A percentile compares a stretch with the other conserved stretches of the same genome.
Evolutionary conservation across 2,888 invertebrate species (phyloP).

Genomic region (Lasioglossum malachurum): DNA sequence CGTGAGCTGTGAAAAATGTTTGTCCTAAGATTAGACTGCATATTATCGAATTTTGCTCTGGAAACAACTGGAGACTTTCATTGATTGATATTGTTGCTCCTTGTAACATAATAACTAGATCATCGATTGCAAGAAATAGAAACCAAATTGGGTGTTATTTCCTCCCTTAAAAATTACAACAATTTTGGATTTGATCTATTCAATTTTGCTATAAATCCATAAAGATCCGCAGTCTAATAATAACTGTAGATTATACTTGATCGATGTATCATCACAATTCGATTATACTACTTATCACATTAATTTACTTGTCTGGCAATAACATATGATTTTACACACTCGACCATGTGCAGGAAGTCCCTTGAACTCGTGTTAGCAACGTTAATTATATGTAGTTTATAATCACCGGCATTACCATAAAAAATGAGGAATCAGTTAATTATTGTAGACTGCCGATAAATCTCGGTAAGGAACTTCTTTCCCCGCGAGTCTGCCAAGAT

Average conservation of each 20-base stretch:
- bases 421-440: neutral
- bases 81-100: too few relatives aligned
- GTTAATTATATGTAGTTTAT: neutral
- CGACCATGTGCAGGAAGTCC: neutral
- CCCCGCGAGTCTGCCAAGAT: slow-evolving; percentile 42
- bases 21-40: neutral
- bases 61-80: neutral
- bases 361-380: neutral
- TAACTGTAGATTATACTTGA: neutral
- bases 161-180: too few relatives aligned
- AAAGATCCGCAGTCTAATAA: too few relatives aligned
- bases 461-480: slow-evolving; percentile 32
- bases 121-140: too few relatives aligned
- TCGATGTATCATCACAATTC: neutral
- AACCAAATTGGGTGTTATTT: too few relatives aligned
- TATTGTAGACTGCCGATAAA: neutral
- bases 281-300: neutral
- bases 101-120: too few relatives aligned
- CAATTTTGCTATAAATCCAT: too few relatives aligned
- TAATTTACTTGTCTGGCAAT: neutral
- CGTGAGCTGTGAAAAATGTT: neutral
- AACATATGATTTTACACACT: neutral
- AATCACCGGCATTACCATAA: neutral
- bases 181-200: too few relatives aligned
- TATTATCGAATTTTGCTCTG: neutral